phyloP scores from a whole-genome alignment of 2,113 vertebrate species.

The Sminthopsis crassicaudata region DNA sequence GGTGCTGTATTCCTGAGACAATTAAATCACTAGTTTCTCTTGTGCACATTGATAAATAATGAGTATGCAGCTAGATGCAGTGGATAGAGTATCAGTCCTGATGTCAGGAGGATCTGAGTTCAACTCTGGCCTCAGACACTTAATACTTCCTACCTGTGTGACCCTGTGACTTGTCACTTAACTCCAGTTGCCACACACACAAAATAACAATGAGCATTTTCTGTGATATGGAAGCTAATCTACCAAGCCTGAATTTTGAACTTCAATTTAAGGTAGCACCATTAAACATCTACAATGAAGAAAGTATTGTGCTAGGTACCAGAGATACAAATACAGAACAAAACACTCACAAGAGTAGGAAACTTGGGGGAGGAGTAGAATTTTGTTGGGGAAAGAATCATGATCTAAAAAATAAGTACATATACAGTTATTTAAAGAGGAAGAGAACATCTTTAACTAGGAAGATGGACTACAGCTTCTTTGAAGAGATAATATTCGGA shows the following conservation, averaged over 20 bases:
- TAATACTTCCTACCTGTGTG: too few species aligned
- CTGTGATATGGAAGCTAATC: not conserved
- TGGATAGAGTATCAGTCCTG: too few species aligned
- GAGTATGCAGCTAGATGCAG: too few species aligned
- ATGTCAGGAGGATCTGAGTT: too few species aligned
- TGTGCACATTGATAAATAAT: accelerated
- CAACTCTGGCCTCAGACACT: too few species aligned
- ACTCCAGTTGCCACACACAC: too few species aligned
- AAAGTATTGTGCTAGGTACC: not conserved
- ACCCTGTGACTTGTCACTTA: too few species aligned
- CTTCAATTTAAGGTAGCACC: not conserved
- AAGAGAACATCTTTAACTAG: not conserved
- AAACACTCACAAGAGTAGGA: not conserved
- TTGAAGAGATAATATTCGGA: not conserved
- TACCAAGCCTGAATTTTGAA: not conserved
- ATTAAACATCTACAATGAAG: not conserved
- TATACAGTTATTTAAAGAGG: not conserved
- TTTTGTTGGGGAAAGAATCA: not conserved
- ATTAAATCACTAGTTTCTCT: accelerated
- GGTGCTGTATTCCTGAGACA: not conserved
- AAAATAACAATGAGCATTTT: not conserved
- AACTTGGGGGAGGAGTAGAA: not conserved
- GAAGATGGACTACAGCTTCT: not conserved
- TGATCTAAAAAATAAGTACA: not conserved
- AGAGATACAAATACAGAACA: not conserved